Percentiles rank a stretch among this genome's conserved stretches.
Evolutionary conservation across 2,797 vertebrate genomes (phyloP).

Genomic region (Siniperca obscura): DNA sequence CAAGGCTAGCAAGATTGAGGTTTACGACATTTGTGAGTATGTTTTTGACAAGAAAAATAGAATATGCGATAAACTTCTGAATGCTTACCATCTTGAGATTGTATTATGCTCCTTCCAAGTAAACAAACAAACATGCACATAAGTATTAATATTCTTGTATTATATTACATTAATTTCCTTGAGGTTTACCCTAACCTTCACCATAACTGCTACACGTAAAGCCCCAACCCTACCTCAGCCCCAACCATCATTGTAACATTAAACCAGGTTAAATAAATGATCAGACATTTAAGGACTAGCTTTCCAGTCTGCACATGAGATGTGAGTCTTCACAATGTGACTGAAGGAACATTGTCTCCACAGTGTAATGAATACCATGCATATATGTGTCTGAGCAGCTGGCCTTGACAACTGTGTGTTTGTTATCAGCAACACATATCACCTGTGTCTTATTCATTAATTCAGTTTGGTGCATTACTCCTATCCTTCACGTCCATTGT

Average conservation of each 20-base stretch:
- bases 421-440: background rate
- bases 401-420: background rate
- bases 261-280: background rate
- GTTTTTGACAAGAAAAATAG: too few relatives aligned
- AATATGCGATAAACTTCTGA: too few relatives aligned
- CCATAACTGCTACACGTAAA: background rate
- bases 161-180: background rate
- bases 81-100: background rate
- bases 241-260: background rate
- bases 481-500: background rate
- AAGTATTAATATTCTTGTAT: background rate
- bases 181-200: background rate
- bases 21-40: too few relatives aligned
- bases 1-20: too few relatives aligned
- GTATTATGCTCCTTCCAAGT: background rate
- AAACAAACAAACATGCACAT: background rate
- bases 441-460: background rate
- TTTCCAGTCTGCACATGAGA: background rate
- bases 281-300: too few relatives aligned
- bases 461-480: background rate
- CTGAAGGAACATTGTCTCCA: background rate
- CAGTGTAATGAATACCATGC: background rate
- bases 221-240: too few relatives aligned
- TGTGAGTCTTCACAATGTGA: background rate
- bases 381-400: background rate